phyloP scores from a whole-genome alignment of 2,888 invertebrate genomes.

The Eupithecia subfuscata region DNA sequence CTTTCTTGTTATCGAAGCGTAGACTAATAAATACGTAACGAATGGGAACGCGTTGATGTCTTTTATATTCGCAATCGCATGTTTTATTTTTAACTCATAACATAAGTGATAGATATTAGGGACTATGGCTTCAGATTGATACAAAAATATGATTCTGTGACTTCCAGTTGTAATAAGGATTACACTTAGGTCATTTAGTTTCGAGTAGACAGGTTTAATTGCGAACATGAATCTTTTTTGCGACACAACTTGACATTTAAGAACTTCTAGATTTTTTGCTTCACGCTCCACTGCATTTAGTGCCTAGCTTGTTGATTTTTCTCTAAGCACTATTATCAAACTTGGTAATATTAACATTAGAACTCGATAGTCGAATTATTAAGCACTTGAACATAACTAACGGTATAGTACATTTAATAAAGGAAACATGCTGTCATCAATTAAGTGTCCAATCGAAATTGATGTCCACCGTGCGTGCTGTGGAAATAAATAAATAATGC shows the following conservation, averaged over 20 bases:
- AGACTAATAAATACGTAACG: too few relatives aligned
- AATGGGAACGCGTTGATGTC: neutral
- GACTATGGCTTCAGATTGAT: neutral
- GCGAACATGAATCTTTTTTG: neutral
- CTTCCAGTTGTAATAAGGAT: neutral
- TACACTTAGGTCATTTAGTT: neutral
- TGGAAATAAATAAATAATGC: too few relatives aligned
- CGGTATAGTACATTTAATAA: constrained; percentile 1
- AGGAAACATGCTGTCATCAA: constrained; percentile 9
- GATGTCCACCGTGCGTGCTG: neutral
- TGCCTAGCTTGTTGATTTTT: constrained; percentile 6
- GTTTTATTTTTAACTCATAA: neutral
- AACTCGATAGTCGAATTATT: neutral
- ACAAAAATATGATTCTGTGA: neutral
- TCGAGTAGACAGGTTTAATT: neutral
- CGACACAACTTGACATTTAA: neutral
- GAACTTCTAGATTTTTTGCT: constrained; percentile 8
- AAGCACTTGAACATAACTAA: neutral
- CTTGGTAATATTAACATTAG: neutral
- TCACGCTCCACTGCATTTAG: neutral
- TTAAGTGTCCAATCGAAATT: neutral
- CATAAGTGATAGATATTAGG: neutral
- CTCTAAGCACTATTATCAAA: constrained; percentile 2
- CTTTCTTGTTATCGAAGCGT: too few relatives aligned
- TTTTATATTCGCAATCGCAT: neutral